Conservation (phyloP, 92 coral and sea anemone species). For the Epizoanthus stellaris region DNA sequence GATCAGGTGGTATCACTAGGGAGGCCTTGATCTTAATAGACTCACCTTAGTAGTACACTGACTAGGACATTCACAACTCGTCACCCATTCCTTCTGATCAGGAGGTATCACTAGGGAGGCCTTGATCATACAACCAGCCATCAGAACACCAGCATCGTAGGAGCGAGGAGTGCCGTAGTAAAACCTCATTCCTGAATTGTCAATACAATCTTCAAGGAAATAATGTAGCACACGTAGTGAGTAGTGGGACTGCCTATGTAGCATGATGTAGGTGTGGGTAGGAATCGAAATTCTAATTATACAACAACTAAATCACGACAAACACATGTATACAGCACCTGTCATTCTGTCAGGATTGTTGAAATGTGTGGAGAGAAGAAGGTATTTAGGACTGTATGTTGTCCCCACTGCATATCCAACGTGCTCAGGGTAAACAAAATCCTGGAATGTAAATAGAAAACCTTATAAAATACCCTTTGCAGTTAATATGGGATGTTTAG, state of each 20-base stretch:
- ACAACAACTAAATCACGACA: too few species aligned
- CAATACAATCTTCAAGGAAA: constrained; percentile 10
- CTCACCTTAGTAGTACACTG: neutral
- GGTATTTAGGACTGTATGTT: too few species aligned
- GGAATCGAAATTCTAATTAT: neutral
- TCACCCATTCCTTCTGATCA: constrained; percentile 17
- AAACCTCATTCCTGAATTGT: constrained; percentile 34
- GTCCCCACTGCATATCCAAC: too few species aligned
- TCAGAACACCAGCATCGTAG: constrained; percentile 28
- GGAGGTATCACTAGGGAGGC: constrained; percentile 17
- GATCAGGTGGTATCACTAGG: constrained; percentile 1
- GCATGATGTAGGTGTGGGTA: neutral
- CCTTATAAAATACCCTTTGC: too few species aligned
- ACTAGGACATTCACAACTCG: neutral
- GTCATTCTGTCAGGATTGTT: constrained; percentile 34
- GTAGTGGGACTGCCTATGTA: too few species aligned
- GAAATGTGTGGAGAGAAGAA: neutral
- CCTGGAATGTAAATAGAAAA: too few species aligned
- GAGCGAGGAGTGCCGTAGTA: constrained; percentile 30
- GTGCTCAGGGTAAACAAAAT: too few species aligned
- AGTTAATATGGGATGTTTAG: too few species aligned
- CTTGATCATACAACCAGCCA: constrained; percentile 32
- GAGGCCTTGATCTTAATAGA: neutral
- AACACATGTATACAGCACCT: constrained; percentile 1
- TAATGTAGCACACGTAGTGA: neutral